Evolutionary conservation across 1,140 invertebrate genomes (phyloP).

Genomic region (Bemisia tabaci): DNA sequence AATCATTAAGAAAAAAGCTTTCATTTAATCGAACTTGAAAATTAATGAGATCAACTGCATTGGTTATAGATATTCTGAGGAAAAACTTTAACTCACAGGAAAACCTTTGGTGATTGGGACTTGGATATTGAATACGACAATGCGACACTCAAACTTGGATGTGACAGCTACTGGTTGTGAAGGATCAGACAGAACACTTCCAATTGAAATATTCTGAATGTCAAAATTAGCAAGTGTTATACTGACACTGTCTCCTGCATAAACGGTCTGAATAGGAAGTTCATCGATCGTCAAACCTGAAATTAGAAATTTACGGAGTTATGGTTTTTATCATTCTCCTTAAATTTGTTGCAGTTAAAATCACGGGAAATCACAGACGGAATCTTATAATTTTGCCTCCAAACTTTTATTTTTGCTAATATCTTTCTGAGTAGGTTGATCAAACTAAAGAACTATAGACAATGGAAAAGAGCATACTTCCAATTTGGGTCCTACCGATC

Average conservation of each 20-base stretch:
- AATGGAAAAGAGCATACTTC: neutral
- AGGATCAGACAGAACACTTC: constrained; percentile 73
- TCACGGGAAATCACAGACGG: too few species aligned
- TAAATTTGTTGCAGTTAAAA: neutral
- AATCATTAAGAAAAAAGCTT: too few species aligned
- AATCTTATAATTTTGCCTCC: neutral
- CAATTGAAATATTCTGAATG: constrained; percentile 69
- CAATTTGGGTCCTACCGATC: neutral
- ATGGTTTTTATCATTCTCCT: neutral
- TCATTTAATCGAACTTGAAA: too few species aligned
- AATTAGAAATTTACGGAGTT: constrained; percentile 17
- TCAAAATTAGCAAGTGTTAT: constrained; percentile 70
- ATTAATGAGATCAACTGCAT: too few species aligned
- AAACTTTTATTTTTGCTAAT: too few species aligned
- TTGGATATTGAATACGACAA: constrained; percentile 86
- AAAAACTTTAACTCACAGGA: constrained; percentile 51
- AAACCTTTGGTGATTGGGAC: constrained; percentile 85
- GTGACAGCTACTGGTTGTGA: constrained; percentile 60
- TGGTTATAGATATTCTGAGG: too few species aligned
- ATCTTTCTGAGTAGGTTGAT: too few species aligned
- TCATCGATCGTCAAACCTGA: constrained; percentile 59
- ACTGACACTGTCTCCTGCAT: constrained; percentile 87
- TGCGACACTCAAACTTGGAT: constrained; percentile 70
- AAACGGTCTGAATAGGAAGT: constrained; percentile 49
- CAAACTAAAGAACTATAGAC: too few species aligned